A percentile compares a stretch with the other conserved stretches of the same genome.
Evolutionary conservation across 2,113 vertebrate species (phyloP).

Genomic region (Oreochromis spilurus): DNA sequence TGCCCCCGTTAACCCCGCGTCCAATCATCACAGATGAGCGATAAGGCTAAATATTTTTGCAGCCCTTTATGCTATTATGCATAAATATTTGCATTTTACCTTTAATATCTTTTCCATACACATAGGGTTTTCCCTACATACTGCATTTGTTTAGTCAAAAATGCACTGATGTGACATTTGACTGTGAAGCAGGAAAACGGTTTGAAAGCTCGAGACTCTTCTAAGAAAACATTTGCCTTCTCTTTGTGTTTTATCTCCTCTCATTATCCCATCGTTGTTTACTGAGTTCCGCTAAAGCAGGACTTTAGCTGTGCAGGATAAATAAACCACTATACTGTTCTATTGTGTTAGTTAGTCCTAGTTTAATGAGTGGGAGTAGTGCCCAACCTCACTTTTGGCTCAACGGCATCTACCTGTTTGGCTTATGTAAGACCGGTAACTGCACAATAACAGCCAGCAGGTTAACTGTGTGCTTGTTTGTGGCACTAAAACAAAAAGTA

Average conservation of each 20-base stretch:
- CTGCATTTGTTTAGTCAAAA: background rate
- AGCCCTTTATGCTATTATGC: background rate
- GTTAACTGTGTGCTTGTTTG: background rate
- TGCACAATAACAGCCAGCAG: background rate
- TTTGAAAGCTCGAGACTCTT: background rate
- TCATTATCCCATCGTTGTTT: background rate
- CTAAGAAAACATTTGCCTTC: background rate
- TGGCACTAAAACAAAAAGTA: background rate
- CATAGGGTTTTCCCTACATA: background rate
- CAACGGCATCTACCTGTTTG: background rate
- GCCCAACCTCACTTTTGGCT: background rate
- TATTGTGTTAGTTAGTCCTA: background rate
- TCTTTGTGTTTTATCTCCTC: background rate
- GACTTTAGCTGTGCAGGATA: background rate
- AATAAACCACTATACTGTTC: background rate
- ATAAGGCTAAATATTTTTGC: background rate
- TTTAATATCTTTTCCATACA: background rate
- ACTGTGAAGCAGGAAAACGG: background rate
- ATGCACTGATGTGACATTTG: background rate
- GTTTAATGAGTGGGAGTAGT: background rate
- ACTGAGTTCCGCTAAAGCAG: background rate
- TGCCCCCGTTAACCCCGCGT: slow-evolving; percentile 35
- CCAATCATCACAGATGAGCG: slow-evolving; percentile 30
- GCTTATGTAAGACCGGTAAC: background rate
- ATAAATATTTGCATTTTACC: background rate